Evolutionary conservation across 2,888 invertebrate species (phyloP).

Genomic region (Cantharis lateralis): DNA sequence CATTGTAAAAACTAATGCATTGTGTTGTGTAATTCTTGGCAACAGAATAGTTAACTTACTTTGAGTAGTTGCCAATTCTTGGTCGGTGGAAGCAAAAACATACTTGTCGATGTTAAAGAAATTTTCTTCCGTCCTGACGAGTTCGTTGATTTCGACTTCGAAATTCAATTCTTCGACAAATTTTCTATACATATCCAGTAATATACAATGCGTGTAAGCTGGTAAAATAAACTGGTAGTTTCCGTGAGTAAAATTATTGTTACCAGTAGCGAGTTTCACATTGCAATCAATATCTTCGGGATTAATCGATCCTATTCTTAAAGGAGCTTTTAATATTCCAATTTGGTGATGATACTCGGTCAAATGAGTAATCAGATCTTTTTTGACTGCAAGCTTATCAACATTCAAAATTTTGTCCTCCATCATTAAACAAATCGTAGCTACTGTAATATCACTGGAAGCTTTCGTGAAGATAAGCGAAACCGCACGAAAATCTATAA

Average conservation of each 20-base stretch:
- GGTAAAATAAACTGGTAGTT: constrained; percentile 3
- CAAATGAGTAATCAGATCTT: constrained; percentile 10
- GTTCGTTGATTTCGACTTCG: neutral
- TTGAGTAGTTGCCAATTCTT: constrained; percentile 7
- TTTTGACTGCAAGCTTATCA: constrained; percentile 1
- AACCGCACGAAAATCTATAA: constrained; percentile 1
- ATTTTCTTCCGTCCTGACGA: neutral
- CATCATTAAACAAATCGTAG: neutral
- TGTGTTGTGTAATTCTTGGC: neutral
- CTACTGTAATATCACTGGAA: neutral
- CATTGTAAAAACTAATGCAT: neutral
- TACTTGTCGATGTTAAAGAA: constrained; percentile 13
- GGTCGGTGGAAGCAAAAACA: constrained; percentile 19
- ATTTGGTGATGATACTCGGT: neutral
- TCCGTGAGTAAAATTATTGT: neutral
- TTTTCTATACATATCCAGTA: constrained; percentile 5
- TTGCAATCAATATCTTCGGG: constrained; percentile 7
- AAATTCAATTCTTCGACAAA: neutral
- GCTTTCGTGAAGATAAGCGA: constrained; percentile 19
- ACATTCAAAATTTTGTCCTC: constrained; percentile 8
- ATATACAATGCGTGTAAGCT: neutral
- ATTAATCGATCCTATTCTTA: neutral
- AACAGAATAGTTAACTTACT: neutral
- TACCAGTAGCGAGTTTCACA: constrained; percentile 5
- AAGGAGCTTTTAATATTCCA: constrained; percentile 10